phyloP scores from a whole-genome alignment of 37 sponge, comb jelly and placozoan genomes.

The Hexactinellida sp. region DNA sequence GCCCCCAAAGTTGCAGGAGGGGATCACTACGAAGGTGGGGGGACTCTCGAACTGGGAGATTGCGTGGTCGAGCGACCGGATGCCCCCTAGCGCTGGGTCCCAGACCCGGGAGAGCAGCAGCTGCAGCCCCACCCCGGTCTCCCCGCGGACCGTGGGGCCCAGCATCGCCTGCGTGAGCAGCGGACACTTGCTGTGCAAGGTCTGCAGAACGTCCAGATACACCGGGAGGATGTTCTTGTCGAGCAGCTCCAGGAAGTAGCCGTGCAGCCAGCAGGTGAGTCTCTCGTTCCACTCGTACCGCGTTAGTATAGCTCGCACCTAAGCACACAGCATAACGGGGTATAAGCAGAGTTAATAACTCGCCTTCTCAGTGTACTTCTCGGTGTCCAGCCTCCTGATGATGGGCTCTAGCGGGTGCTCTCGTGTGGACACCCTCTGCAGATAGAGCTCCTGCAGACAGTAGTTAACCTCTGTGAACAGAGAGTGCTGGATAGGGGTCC shows the following conservation, averaged over 20 bases:
- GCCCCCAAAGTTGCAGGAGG: slow-evolving; percentile 3
- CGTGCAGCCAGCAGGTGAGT: slow-evolving; percentile 42
- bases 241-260: slow-evolving; percentile 37
- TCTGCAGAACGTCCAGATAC: slow-evolving; percentile 58
- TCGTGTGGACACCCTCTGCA: neutral
- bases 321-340: too few relatives aligned
- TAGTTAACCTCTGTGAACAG: neutral
- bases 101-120: slow-evolving; percentile 60
- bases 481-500: neutral
- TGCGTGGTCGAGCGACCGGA: slow-evolving; percentile 35
- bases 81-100: slow-evolving; percentile 58
- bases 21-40: neutral
- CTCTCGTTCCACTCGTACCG: neutral
- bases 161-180: neutral
- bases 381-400: slow-evolving; percentile 38
- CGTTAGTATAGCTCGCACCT: neutral
- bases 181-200: neutral
- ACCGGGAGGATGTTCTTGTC: slow-evolving; percentile 51
- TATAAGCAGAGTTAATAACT: too few relatives aligned
- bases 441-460: neutral
- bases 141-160: neutral
- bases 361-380: slow-evolving; percentile 35
- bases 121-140: slow-evolving; percentile 39
- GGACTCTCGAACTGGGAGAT: slow-evolving; percentile 14
- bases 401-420: slow-evolving; percentile 49